Percentiles rank a stretch among this genome's conserved stretches.
These are phyloP conservation scores for Agonum fuliginosum DNA, from an alignment of 2,888 invertebrate genomes.

Conservation along the genomic window DNA sequence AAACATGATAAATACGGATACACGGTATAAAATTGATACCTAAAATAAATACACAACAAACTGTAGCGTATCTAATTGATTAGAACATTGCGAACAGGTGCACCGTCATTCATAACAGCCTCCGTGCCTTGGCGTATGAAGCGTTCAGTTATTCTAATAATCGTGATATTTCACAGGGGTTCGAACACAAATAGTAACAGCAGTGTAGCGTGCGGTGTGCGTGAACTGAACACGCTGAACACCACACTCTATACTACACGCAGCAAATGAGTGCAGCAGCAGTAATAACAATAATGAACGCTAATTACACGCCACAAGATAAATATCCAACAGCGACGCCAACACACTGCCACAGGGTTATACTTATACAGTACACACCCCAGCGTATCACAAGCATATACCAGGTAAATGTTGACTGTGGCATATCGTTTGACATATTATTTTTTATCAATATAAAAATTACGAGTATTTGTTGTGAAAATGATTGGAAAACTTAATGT, in stretches of 20 bases:
- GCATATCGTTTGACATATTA: too few species aligned
- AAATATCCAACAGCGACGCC: constrained; percentile 28
- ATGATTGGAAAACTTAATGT: too few species aligned
- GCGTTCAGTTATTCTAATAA: constrained; percentile 47
- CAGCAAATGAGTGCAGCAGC: constrained; percentile 27
- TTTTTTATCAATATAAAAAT: too few species aligned
- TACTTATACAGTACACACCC: too few species aligned
- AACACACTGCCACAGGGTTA: constrained; percentile 10
- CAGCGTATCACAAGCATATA: too few species aligned
- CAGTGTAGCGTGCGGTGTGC: neutral
- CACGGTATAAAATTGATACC: neutral
- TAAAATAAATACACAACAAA: neutral
- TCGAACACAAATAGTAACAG: neutral
- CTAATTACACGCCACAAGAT: constrained; percentile 52
- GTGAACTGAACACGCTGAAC: too few species aligned
- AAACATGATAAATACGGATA: constrained; percentile 1
- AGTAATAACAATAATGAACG: constrained; percentile 55
- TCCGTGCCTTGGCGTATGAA: neutral
- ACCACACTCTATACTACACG: neutral
- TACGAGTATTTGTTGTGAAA: too few species aligned
- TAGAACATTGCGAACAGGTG: constrained; percentile 22
- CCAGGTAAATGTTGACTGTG: too few species aligned
- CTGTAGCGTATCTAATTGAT: neutral
- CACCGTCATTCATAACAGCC: constrained; percentile 1
- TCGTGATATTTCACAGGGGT: constrained; percentile 4